phyloP scores from a whole-genome alignment of 2,797 vertebrate species.

The Psittacula derbiana region DNA sequence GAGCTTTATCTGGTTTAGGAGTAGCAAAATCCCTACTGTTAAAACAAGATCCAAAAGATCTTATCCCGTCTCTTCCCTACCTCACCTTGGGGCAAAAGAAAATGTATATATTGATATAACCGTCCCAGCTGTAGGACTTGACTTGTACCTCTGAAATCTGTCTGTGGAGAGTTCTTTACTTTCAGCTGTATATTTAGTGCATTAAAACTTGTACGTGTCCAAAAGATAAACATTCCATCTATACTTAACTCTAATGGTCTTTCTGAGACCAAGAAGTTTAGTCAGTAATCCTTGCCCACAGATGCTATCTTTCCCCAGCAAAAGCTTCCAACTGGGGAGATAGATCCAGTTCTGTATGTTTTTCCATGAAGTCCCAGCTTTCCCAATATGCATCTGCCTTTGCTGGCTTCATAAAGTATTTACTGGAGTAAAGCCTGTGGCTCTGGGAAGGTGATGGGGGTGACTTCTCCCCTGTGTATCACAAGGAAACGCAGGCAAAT shows the following conservation, averaged over 20 bases:
- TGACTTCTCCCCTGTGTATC: neutral
- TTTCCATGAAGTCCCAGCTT: neutral
- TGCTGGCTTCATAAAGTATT: neutral
- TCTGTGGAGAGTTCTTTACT: neutral
- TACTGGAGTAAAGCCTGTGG: neutral
- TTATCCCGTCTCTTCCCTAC: neutral
- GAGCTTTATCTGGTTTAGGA: neutral
- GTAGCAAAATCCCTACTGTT: neutral
- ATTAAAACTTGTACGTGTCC: neutral
- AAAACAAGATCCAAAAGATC: neutral
- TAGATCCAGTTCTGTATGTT: neutral
- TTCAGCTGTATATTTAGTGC: neutral
- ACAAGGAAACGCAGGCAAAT: neutral
- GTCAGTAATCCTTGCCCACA: neutral
- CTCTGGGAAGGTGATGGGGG: neutral
- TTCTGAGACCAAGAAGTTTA: neutral
- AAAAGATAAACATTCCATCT: neutral
- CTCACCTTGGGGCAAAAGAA: neutral
- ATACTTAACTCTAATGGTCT: neutral
- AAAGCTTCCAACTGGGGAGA: neutral
- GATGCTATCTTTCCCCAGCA: neutral
- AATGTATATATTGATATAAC: neutral
- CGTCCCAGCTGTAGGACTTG: neutral
- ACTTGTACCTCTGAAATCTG: neutral
- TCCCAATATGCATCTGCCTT: accelerated